Percentiles rank a stretch among this genome's conserved stretches.
phyloP scores from a whole-genome alignment of 2,797 vertebrate species.

The Microhierax caerulescens region DNA sequence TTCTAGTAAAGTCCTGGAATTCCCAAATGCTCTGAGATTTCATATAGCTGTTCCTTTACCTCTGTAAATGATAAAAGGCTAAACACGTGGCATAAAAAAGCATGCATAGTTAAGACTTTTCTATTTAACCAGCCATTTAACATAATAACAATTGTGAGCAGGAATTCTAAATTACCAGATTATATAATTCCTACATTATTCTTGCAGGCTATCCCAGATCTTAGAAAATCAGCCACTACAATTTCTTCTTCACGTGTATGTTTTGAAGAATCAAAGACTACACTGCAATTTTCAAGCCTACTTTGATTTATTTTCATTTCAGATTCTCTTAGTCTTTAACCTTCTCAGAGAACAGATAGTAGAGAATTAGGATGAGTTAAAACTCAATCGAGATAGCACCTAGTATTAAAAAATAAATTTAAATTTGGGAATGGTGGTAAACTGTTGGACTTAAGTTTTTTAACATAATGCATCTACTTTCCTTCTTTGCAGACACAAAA shows the following conservation, averaged over 20 bases:
- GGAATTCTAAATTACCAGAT: neutral
- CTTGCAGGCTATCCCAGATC: neutral
- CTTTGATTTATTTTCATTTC: neutral
- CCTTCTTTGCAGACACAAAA: neutral
- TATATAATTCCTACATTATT: neutral
- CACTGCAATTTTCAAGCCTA: neutral
- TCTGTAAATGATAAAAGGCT: neutral
- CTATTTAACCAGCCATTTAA: neutral
- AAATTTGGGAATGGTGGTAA: neutral
- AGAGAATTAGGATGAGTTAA: neutral
- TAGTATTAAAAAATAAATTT: neutral
- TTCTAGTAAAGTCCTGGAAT: neutral
- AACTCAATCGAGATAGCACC: neutral
- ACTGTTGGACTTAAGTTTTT: neutral
- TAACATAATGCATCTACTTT: neutral
- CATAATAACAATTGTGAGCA: fast-evolving
- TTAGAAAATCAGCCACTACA: neutral
- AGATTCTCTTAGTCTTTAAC: neutral
- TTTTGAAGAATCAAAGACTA: neutral
- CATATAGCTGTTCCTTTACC: neutral
- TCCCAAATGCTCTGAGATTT: neutral
- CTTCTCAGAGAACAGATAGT: neutral
- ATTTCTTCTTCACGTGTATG: neutral
- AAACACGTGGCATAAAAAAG: neutral
- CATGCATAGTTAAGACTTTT: neutral